Conservation (phyloP, 2,113 vertebrate species). For the Ctenomys sociabilis region DNA sequence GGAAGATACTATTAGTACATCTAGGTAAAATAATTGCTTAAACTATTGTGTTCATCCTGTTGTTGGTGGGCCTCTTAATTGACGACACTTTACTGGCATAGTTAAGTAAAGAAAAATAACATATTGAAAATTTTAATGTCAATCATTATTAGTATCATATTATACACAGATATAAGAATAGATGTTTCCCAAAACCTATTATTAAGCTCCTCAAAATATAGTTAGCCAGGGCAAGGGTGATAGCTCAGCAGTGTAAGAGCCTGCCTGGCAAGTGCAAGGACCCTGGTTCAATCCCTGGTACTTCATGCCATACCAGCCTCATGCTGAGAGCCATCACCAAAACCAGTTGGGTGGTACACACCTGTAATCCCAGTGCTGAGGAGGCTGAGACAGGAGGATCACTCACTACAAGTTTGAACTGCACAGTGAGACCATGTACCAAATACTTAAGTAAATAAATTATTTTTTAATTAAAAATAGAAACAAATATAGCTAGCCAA, state of each 20-base stretch:
- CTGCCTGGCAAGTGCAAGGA: no score
- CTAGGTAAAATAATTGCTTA: slow-evolving; percentile 12
- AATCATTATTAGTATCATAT: neutral
- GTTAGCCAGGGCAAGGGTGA: neutral
- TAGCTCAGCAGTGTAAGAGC: no score
- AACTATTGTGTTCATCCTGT: neutral
- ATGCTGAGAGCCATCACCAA: no score
- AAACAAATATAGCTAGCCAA: neutral
- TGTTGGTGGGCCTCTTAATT: neutral
- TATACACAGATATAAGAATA: neutral
- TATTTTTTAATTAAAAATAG: no score
- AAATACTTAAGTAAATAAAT: no score
- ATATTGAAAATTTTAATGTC: neutral
- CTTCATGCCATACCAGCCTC: no score
- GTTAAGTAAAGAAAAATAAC: slow-evolving; percentile 9
- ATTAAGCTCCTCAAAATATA: neutral
- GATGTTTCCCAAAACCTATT: neutral
- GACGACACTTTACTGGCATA: neutral
- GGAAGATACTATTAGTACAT: neutral
- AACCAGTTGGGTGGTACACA: no score
- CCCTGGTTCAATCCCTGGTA: no score
- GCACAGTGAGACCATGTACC: no score
- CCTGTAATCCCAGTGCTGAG: no score
- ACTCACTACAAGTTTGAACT: no score
- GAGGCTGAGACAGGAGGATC: no score